A percentile compares a stretch with the other conserved stretches of the same genome.
Evolutionary conservation across 1,140 invertebrate genomes (phyloP).

Genomic region (Trichogramma pretiosum): DNA sequence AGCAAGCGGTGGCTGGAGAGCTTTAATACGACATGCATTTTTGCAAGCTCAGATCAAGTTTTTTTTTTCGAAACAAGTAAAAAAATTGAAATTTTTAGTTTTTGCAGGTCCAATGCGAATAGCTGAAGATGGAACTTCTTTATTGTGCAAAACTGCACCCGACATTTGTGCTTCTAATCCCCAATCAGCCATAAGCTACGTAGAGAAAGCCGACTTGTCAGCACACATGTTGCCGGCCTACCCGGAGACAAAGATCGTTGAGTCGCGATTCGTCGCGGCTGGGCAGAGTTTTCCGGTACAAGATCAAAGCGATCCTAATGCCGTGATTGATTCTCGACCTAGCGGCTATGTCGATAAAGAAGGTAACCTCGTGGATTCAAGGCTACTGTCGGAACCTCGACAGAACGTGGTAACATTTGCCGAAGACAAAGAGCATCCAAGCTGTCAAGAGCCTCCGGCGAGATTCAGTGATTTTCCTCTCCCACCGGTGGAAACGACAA

Average conservation of each 20-base stretch:
- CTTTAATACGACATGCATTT: no score
- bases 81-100: no score
- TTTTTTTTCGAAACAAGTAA: no score
- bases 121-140: slow-evolving; percentile 40
- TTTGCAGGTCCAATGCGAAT: slow-evolving; percentile 32
- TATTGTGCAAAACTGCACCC: slow-evolving; percentile 41
- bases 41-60: no score
- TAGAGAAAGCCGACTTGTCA: slow-evolving; percentile 40
- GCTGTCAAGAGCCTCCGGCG: slow-evolving; percentile 30
- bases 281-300: slow-evolving; percentile 17
- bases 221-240: slow-evolving; percentile 42
- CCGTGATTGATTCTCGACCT: slow-evolving; percentile 36
- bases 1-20: no score
- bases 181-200: slow-evolving; percentile 40
- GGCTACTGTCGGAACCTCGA: slow-evolving; percentile 37
- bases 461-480: slow-evolving; percentile 34
- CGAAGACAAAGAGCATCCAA: slow-evolving; percentile 35
- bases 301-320: slow-evolving; percentile 37
- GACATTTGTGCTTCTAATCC: slow-evolving; percentile 44
- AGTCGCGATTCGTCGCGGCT: slow-evolving; percentile 28
- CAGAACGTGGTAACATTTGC: slow-evolving; percentile 42
- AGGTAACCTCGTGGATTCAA: slow-evolving; percentile 38
- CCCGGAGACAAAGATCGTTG: slow-evolving; percentile 31
- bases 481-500: background rate
- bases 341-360: slow-evolving; percentile 44